Evolutionary conservation across 1,140 invertebrate species (phyloP), one percentile per base, ranked within the genome.

Genomic region (Conus ventricosus): DNA sequence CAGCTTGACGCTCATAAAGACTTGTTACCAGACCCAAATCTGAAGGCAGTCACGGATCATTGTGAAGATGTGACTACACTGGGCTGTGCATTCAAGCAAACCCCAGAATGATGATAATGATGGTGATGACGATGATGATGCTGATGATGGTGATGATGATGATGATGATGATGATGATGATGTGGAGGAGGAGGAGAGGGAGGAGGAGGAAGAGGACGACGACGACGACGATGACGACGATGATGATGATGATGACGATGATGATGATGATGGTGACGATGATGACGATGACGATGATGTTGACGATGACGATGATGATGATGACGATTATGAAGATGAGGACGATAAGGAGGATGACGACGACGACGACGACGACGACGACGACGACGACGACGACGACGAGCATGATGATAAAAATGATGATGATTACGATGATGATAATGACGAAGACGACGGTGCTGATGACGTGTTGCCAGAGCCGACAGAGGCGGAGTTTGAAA

Each of bases 401-500:
- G n/a, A n/a, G n/a, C n/a, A n/a, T 39, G 39, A 39, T 39, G 3
- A 39, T 1, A 39, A 39, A 1, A 3, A 39, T 39, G 39, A 78
- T 78, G 76, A 78, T 8, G 76, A 78, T 23, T n/a, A 39, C 39
- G 39, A 39, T 3, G 3, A 39, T 39, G 39, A 39, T 39, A 39
- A 39, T 39, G 39, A 39, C 39, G 39, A 39, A 39, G 39, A 39
- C 39, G 23, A 63, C 60, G 71, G 25, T n/a, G 53, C 57, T 78
- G 39, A n/a, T 11, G 11, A 53, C 27, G 27, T 88, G 17, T 88
- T 7, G n/a, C 11, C n/a, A 39, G 23, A 84, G 82, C 20, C 86
- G 84, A 7, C n/a, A 0, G n/a, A 23, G n/a, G 63, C 82, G 17
- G 89, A 91, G 25, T 84, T 97, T 89, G 98, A 99, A 94, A 98